Base-by-base conservation (phyloP, 2,113 vertebrate genomes). In the Eubucco bourcierii region DNA sequence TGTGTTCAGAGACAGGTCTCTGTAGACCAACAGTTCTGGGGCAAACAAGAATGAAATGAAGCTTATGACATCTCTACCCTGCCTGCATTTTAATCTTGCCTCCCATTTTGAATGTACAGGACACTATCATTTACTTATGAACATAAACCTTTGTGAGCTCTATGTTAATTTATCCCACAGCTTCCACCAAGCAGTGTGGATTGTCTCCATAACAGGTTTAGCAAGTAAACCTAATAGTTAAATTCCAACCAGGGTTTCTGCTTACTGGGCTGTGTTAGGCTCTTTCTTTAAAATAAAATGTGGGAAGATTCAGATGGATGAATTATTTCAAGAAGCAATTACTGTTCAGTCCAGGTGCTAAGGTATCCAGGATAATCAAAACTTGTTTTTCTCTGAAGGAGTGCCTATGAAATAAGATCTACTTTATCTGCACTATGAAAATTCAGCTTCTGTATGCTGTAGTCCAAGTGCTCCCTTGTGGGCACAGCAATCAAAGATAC, bases 361-460 rank as follows among this genome's bases (percentile, higher is more conserved):
- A 37, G 6, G 29, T 64, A 28, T 25, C 67, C 66, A 7, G 15
- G 9, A 19, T 34, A 56, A 56, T 46, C 9, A 33, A 8, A 68
- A 9, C 23, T 28, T n/a, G 5, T 9, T 80, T 41, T 52, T 27
- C 8, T 55, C n/a, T 34, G 27, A 31, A 28, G 3, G 50, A 60
- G 1, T 10, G 3, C 50, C 64, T 34, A 81, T 12, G 8, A 78
- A 90, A 70, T 61, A 56, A 59, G 16, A 65, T 5, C 31, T 59
- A 5, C 1, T 65, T 60, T 21, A 37, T 20, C 41, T 59, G 37
- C 5, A 29, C 4, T 4, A 61, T 53, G 6, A 33, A 78, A 68
- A 61, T 47, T n/a, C 6, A 55, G 15, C 3, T 13, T 41, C 15
- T 1, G 0, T 2, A 23, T 19, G 4, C n/a, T 63, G 13, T 13